Evolutionary conservation across 1,140 invertebrate species (phyloP), one percentile per base, ranked within the genome.

Genomic region (Bacillus rossius): DNA sequence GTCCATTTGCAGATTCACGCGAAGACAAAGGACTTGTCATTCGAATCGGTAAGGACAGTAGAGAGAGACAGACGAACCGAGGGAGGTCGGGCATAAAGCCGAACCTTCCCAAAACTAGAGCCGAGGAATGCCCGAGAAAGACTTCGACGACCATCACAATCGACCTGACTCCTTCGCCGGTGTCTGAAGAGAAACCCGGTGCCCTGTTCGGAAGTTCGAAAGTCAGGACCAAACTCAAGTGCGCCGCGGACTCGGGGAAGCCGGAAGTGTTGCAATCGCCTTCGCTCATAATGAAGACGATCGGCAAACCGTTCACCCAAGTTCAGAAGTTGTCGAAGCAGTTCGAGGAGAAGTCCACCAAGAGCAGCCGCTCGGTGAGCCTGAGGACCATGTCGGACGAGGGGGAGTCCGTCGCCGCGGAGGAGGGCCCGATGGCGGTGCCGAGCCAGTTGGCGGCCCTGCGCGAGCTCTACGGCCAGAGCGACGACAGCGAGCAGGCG

Each of bases 141-240:
- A 34, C 29, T 4, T 34, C 71, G 8, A 75, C 71, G 8, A 76
- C 73, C 67, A 75, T 75, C 56, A 73, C 70, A 8, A 75, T 76
- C 19, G 73, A 75, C 61, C 61, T 74, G n/a, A 65, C 70, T n/a
- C 71, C 71, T 17, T 67, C 68, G 25, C 67, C 70, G 10, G 64
- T 63, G 16, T 42, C 26, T 3, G 23, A 45, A 8, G 43, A 45
- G 4, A 45, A 34, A 34, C 10, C 29, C 10, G 4, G 29, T 34
- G 29, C 29, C 29, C 4, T 34, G 5, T 34, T 34, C 10, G 29
- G 29, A 7, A 34, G 29, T 34, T 34, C 29, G 5, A 34, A 34
- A 34, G 29, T 10, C 10, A 34, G 29, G 29, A 4, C 4, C 29
- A 4, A 34, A 4, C 29, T 34, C 5, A 34, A 34, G 10, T 34